A percentile compares a stretch with the other conserved stretches of the same genome.
These are phyloP conservation scores for Reinhardtius hippoglossoides DNA, from an alignment of 2,113 vertebrate species.

Conservation along the genomic window DNA sequence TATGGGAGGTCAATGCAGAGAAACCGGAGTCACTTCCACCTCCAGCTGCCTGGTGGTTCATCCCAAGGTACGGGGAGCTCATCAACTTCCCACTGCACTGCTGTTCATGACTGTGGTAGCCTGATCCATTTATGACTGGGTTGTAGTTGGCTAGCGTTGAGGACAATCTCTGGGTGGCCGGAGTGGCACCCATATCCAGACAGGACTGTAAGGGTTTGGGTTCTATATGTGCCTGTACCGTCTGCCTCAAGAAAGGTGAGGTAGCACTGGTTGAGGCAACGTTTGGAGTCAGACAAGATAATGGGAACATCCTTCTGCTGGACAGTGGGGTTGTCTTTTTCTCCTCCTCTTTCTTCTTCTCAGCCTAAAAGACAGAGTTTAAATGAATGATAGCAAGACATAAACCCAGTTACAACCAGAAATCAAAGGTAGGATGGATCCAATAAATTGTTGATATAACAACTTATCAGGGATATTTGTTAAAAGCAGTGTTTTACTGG, in stretches of 20 bases:
- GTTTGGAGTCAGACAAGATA: constrained; percentile 86
- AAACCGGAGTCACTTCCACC: constrained; percentile 73
- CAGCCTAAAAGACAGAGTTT: constrained; percentile 81
- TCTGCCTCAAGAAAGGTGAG: constrained; percentile 83
- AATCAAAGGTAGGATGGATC: constrained; percentile 3
- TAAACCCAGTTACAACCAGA: constrained; percentile 1
- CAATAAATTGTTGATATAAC: constrained; percentile 1
- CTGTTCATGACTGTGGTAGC: constrained; percentile 77
- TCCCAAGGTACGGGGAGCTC: constrained; percentile 63
- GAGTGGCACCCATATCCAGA: constrained; percentile 75
- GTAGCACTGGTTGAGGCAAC: constrained; percentile 82
- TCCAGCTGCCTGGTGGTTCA: constrained; percentile 65
- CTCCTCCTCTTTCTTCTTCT: constrained; percentile 92
- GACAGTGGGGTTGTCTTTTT: constrained; percentile 89
- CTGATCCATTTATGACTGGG: constrained; percentile 81
- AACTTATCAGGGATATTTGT: constrained; percentile 21
- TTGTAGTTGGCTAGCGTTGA: constrained; percentile 76
- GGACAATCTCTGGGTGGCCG: constrained; percentile 78
- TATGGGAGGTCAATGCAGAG: constrained; percentile 74
- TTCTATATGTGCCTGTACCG: constrained; percentile 81
- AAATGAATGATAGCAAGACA: constrained; percentile 33
- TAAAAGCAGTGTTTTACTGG: constrained; percentile 6
- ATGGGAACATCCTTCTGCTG: constrained; percentile 89
- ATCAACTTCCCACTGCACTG: constrained; percentile 56
- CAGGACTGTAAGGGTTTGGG: constrained; percentile 77